phyloP scores from a whole-genome alignment of 2,888 invertebrate genomes.

The Atethmia centrago region DNA sequence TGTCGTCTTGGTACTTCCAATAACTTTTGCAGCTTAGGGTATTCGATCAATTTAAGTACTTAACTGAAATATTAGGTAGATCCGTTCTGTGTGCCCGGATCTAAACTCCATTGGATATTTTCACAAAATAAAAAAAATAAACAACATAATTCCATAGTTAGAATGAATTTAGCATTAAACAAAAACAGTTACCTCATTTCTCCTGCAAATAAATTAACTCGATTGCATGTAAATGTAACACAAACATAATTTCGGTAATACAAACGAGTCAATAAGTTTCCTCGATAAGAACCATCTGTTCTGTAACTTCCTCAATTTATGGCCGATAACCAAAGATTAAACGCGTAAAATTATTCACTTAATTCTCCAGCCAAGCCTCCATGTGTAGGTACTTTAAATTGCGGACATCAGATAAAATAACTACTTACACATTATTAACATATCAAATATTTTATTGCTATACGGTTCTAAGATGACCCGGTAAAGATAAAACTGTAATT shows the following conservation, averaged over 20 bases:
- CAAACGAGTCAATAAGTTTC: slow-evolving; percentile 29
- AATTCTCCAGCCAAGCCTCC: slow-evolving; percentile 37
- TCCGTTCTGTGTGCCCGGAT: neutral
- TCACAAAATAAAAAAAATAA: neutral
- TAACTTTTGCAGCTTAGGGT: slow-evolving; percentile 44
- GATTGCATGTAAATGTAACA: slow-evolving; percentile 14
- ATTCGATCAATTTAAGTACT: slow-evolving; percentile 26
- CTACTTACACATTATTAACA: slow-evolving; percentile 86
- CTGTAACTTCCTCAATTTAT: slow-evolving; percentile 43
- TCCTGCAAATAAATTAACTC: neutral
- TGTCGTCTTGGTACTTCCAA: slow-evolving; percentile 21
- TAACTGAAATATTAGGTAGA: slow-evolving; percentile 6
- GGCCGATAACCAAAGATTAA: slow-evolving; percentile 26
- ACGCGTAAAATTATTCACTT: slow-evolving; percentile 39
- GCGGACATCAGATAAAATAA: slow-evolving; percentile 72
- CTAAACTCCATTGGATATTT: neutral
- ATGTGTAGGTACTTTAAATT: slow-evolving; percentile 69
- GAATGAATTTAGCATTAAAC: neutral
- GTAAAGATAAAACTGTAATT: slow-evolving; percentile 87
- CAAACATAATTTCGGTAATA: slow-evolving; percentile 26
- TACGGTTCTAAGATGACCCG: slow-evolving; percentile 82
- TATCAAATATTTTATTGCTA: slow-evolving; percentile 87
- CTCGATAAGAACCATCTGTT: slow-evolving; percentile 20
- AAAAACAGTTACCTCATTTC: neutral
- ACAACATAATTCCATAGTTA: neutral